Evolutionary conservation across 2,113 vertebrate species (phyloP), one percentile per base, ranked within the genome.

Genomic region (Neolamprologus longior): DNA sequence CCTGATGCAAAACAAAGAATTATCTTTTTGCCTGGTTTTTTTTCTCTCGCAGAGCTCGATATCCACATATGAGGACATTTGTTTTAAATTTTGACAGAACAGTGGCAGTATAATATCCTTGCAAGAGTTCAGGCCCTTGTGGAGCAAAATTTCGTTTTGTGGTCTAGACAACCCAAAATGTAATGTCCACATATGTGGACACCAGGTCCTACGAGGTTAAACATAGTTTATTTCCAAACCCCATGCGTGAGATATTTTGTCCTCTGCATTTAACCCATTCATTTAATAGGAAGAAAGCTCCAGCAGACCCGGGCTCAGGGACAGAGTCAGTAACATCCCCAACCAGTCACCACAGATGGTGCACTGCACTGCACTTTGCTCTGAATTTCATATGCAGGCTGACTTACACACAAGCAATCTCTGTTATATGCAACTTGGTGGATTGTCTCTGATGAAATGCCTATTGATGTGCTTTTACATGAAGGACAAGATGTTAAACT

Each of bases 381-480:
- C 73, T 50, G 14, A 73, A 66, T 66, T 47, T 24, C 12, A 45
- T 53, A 52, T 31, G n/a, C 63, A n/a, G 53, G 47, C 81, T 61
- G 52, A 82, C 33, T 54, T 26, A 80, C 13, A 81, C 24, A 83
- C 40, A 33, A 61, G 76, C 17, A 37, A 61, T 52, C 71, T 54
- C 37, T 55, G 26, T 86, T 66, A 83, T 90, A 87, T 92, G 83
- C 80, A 91, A 82, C 58, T 61, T 52, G 4, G n/a, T n/a, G 15
- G 13, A 83, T 63, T 50, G 21, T 78, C 31, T 80, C 31, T 82
- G 54, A n/a, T 79, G 55, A 84, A 42, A 40, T 52, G 7, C 31
- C 6, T 24, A 12, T n/a, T 52, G 31, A 17, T 42, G 9, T 80
- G 42, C 11, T 88, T 66, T 66, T 33, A 26, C 54, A 52, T 87